These are phyloP conservation scores for Nannobrachium achirus DNA, from an alignment of 2,113 vertebrate genomes.

Conservation along the genomic window DNA sequence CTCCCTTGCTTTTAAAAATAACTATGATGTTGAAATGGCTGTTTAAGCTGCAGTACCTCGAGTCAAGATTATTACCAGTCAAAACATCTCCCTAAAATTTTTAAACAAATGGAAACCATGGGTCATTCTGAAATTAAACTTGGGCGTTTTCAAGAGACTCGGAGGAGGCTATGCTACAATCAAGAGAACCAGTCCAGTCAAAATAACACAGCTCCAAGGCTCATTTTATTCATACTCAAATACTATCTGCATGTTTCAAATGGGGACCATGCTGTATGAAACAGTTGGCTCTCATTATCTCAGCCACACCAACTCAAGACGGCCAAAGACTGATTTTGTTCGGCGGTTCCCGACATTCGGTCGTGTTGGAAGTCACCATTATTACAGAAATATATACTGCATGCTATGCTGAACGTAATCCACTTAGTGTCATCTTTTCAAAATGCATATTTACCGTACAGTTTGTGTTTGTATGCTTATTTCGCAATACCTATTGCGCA, in stretches of 20 bases:
- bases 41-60: constrained; percentile 25
- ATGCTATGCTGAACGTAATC: too few species aligned
- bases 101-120: constrained; percentile 41
- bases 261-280: constrained; percentile 21
- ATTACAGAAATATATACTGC: too few species aligned
- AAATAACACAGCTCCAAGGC: constrained; percentile 27
- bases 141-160: constrained; percentile 40
- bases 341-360: too few species aligned
- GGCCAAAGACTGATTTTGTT: too few species aligned
- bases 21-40: constrained; percentile 42
- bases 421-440: too few species aligned
- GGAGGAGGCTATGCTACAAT: constrained; percentile 39
- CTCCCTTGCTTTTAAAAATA: constrained; percentile 65
- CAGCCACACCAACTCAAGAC: too few species aligned
- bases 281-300: constrained; percentile 18
- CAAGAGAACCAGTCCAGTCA: constrained; percentile 18
- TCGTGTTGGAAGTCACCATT: too few species aligned
- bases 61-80: constrained; percentile 43
- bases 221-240: constrained; percentile 18
- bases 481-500: too few species aligned
- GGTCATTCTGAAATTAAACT: constrained; percentile 1
- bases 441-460: too few species aligned
- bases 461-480: too few species aligned
- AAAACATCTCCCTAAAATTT: constrained; percentile 32
- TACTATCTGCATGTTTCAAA: constrained; percentile 21